Evolutionary conservation across 2,797 vertebrate species (phyloP).

Genomic region (Sebastes steindachneri): DNA sequence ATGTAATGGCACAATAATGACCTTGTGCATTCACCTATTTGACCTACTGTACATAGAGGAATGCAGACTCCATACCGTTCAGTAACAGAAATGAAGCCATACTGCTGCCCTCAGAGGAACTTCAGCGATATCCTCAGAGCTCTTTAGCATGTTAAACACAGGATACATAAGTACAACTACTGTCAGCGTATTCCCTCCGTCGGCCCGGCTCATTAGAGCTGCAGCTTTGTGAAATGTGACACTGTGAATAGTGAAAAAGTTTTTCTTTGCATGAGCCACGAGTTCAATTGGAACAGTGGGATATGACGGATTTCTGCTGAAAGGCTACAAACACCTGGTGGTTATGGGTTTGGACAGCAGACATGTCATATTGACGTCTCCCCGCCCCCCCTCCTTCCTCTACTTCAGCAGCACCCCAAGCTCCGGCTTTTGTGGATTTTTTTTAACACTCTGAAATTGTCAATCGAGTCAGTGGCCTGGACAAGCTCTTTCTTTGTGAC

Average conservation of each 20-base stretch:
- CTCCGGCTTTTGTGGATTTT: conserved; percentile 74
- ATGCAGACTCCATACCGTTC: neutral
- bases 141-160: conserved; percentile 32
- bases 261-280: conserved; percentile 15
- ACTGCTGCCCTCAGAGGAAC: neutral
- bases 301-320: conserved; percentile 63
- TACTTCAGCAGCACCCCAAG: conserved; percentile 60
- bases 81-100: neutral
- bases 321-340: conserved; percentile 70
- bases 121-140: neutral
- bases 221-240: conserved; percentile 65
- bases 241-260: conserved; percentile 41
- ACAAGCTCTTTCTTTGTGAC: conserved; percentile 81
- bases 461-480: conserved; percentile 85
- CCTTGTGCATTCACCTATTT: neutral
- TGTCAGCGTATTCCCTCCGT: conserved; percentile 33
- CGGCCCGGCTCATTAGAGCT: conserved; percentile 48
- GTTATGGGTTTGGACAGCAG: conserved; percentile 71
- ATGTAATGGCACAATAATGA: neutral
- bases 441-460: conserved; percentile 80
- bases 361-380: conserved; percentile 73
- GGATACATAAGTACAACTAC: conserved; percentile 1
- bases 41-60: neutral
- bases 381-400: neutral
- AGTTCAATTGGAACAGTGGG: conserved; percentile 60